Evolutionary conservation across 1,140 invertebrate species (phyloP).

Genomic region (Cylas formicarius): DNA sequence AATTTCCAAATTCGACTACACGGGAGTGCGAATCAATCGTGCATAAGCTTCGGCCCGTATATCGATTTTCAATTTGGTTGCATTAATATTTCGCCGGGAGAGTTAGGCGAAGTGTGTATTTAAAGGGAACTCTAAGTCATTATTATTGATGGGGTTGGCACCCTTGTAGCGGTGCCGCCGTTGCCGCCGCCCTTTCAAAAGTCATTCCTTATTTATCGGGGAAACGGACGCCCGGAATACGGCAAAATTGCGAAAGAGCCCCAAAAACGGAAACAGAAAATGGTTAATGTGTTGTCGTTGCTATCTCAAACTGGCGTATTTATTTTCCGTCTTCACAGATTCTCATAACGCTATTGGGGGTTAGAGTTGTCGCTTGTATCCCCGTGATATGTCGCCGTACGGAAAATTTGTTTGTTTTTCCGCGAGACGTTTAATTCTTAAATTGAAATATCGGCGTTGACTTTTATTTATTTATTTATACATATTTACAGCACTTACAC

Average conservation of each 20-base stretch:
- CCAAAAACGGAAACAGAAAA: conserved; percentile 23
- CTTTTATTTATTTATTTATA: no score
- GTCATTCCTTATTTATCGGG: conserved; percentile 36
- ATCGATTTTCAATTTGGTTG: conserved; percentile 38
- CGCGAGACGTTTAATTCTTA: no score
- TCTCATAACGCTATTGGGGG: no score
- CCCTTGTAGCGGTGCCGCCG: conserved; percentile 24
- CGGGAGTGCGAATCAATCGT: no score
- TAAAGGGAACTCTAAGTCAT: conserved; percentile 36
- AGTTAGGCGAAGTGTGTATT: conserved; percentile 37
- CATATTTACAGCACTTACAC: no score
- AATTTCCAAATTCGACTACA: conserved; percentile 3
- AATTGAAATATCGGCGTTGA: no score
- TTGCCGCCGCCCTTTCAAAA: conserved; percentile 24
- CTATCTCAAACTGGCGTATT: conserved; percentile 10
- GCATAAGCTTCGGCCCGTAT: conserved; percentile 25
- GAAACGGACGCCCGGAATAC: conserved; percentile 18
- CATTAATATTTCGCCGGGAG: conserved; percentile 37
- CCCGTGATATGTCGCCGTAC: no score
- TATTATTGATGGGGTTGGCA: conserved; percentile 38
- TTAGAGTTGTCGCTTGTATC: no score
- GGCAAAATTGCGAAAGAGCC: conserved; percentile 23
- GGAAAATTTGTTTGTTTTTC: no score
- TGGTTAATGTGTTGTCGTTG: conserved; percentile 14
- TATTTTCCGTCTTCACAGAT: conserved; percentile 11